phyloP scores from a whole-genome alignment of 2,797 vertebrate species.

The Scomberomorus guttatus region DNA sequence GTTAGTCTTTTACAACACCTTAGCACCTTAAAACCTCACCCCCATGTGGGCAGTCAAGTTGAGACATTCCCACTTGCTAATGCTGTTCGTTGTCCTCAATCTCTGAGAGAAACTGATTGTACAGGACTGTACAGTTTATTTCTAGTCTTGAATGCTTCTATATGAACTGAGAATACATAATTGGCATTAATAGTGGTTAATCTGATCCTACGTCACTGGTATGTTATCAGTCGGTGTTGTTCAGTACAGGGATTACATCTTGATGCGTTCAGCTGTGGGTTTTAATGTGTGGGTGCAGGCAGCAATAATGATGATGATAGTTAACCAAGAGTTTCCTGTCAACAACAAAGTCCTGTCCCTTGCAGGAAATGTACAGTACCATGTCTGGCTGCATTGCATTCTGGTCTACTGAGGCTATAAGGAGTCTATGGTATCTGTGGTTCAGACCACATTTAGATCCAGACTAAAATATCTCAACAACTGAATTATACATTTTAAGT shows the following conservation, averaged over 20 bases:
- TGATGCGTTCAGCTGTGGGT: constrained; percentile 53
- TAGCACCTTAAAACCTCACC: constrained; percentile 23
- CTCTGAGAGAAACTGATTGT: constrained; percentile 18
- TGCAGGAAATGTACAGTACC: constrained; percentile 32
- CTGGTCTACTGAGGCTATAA: constrained; percentile 17
- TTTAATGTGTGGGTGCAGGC: constrained; percentile 53
- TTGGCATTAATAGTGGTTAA: constrained; percentile 2
- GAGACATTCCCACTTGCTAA: constrained; percentile 42
- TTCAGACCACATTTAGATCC: background rate
- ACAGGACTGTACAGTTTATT: background rate
- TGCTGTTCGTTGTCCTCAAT: constrained; percentile 19
- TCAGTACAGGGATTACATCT: constrained; percentile 26
- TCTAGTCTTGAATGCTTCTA: constrained; percentile 4
- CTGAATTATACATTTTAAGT: background rate
- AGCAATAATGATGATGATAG: constrained; percentile 73
- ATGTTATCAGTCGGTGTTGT: background rate
- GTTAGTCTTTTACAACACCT: constrained; percentile 3
- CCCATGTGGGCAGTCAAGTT: constrained; percentile 22
- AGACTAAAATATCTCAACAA: background rate
- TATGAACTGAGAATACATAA: constrained; percentile 12
- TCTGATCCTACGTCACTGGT: constrained; percentile 1
- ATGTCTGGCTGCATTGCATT: constrained; percentile 23
- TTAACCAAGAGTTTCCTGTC: constrained; percentile 63
- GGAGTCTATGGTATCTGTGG: background rate
- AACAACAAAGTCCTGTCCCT: constrained; percentile 48